Conservation (phyloP, 1,140 invertebrate species). For the Tetraneura akinire region DNA sequence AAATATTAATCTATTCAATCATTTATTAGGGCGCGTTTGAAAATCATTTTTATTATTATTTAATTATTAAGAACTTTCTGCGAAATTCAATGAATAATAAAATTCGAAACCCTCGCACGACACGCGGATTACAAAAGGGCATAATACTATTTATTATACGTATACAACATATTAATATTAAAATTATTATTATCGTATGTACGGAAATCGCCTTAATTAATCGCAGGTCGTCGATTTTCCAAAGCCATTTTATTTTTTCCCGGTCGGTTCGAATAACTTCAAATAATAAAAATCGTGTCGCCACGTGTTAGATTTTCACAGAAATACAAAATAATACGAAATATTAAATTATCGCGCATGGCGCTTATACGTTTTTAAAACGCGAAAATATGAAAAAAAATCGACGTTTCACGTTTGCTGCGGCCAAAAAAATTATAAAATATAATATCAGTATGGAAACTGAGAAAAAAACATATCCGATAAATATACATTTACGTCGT, state of each 20-base stretch:
- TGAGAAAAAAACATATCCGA: background rate
- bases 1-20: constrained; percentile 5
- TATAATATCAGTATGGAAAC: background rate
- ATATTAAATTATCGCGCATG: no score
- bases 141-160: background rate
- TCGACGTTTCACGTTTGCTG: no score
- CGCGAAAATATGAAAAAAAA: no score
- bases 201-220: background rate
- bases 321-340: no score
- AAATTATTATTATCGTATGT: no score
- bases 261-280: no score
- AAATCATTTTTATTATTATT: background rate
- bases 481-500: background rate
- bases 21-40: background rate
- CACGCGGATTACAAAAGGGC: background rate
- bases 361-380: no score
- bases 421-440: background rate
- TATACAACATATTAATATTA: no score
- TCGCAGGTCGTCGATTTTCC: background rate
- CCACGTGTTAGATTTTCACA: no score
- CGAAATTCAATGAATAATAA: background rate
- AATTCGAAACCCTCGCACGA: background rate
- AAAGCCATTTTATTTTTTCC: background rate
- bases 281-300: no score
- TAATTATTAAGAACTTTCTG: background rate